Evolutionary conservation across 2,113 vertebrate species (phyloP).

Genomic region (Emydocephalus ijimae): DNA sequence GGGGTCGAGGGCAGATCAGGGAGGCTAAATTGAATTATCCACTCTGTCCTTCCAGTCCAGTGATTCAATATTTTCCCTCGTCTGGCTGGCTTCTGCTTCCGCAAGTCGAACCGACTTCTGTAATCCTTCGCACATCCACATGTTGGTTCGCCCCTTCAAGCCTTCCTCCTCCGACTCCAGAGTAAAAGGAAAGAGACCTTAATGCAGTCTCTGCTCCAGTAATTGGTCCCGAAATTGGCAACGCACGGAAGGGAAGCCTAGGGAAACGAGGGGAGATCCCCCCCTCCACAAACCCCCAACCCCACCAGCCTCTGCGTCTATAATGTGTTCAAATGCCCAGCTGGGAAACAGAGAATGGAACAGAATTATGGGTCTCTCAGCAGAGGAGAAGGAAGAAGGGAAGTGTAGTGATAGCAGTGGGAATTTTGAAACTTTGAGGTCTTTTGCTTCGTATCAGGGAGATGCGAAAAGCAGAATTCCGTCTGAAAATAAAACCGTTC

Average conservation of each 20-base stretch:
- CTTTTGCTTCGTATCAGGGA: no score
- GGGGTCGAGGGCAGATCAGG: fast-evolving
- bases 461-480: no score
- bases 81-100: not conserved
- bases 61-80: fast-evolving
- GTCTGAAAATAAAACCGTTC: not conserved
- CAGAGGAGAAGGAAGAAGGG: not conserved
- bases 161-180: not conserved
- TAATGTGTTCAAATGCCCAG: not conserved
- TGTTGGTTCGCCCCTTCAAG: not conserved
- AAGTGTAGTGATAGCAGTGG: not conserved
- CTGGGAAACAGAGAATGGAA: not conserved
- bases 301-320: not conserved
- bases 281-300: fast-evolving
- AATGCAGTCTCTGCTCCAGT: not conserved
- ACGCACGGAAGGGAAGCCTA: not conserved
- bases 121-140: not conserved
- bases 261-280: not conserved
- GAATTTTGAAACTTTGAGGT: not conserved
- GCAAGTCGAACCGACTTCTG: not conserved
- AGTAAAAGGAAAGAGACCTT: not conserved
- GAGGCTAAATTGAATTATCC: not conserved
- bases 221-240: not conserved
- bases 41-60: not conserved
- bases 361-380: not conserved